Evolutionary conservation across 2,113 vertebrate species (phyloP), one percentile per base, ranked within the genome.

Genomic region (Melanostigma gelatinosum): DNA sequence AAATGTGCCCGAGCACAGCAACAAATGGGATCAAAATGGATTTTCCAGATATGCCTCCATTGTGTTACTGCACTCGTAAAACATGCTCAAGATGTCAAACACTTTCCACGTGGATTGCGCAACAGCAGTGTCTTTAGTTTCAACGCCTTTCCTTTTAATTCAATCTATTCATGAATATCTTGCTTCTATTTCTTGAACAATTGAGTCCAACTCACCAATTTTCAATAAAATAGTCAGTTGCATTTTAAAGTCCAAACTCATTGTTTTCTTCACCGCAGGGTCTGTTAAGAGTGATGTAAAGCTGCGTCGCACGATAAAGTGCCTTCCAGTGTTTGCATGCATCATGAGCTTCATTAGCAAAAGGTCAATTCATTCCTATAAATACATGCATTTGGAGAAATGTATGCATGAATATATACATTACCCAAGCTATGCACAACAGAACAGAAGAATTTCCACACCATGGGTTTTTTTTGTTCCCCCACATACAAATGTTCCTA

Each of bases 301-400:
- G 68, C 80, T 61, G 73, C 57, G 57, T 61, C 4, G 24, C 55
- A 52, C 9, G 1, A 50, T 72, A 29, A 83, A 71, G 50, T 76
- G 22, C 72, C 68, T 77, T 73, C 57, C 34, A 7, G 11, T 55
- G 63, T 87, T 73, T 86, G 69, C 62, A 83, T 85, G 71, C 55
- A 80, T 88, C 79, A 72, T 46, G 73, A 48, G 79, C 67, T 77
- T 57, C 75, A 76, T 77, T 64, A 55, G 71, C 38, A 22, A 91
- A 91, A 88, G 88, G 85, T 89, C 85, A 90, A 48, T 75, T 72
- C 72, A 68, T 77, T 90, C 79, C 58, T 65, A 16, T 72, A 38
- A 79, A 85, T 85, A n/a, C 64, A 77, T 72, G 48, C 40, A 55
- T 86, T 72, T 79, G 42, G 32, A 15, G 15, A 58, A 69, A 72